Conservation (phyloP, 2,113 vertebrate genomes). For the Microcebus murinus region DNA sequence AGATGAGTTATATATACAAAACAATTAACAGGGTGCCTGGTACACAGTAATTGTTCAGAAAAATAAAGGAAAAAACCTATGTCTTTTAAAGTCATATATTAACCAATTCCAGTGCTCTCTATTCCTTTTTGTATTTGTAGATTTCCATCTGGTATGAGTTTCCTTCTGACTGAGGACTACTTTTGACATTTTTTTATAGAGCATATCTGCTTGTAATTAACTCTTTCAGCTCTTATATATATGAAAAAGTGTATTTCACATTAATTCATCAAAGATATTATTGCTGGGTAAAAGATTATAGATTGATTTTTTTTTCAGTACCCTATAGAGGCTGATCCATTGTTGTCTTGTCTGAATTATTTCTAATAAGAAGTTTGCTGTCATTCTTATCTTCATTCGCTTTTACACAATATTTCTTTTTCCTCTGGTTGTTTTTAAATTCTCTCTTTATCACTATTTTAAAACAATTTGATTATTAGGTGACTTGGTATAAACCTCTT, state of each 20-base stretch:
- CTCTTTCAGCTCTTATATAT: neutral
- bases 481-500: constrained; percentile 1
- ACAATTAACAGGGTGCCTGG: neutral
- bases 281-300: neutral
- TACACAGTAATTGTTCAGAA: neutral
- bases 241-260: neutral
- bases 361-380: neutral
- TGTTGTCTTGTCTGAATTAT: neutral
- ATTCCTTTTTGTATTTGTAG: neutral
- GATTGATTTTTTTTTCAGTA: neutral
- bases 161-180: neutral
- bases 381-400: constrained; percentile 19
- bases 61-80: neutral
- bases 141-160: constrained; percentile 3
- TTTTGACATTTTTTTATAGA: constrained; percentile 29
- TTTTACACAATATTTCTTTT: neutral
- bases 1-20: neutral
- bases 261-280: neutral
- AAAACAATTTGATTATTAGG: neutral
- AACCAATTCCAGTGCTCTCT: neutral
- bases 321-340: neutral
- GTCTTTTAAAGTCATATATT: neutral
- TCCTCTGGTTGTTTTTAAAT: neutral
- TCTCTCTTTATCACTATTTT: constrained; percentile 5
- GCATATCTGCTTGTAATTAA: neutral